phyloP scores from a whole-genome alignment of 2,888 invertebrate genomes.

The Eucriotettix oculatus region DNA sequence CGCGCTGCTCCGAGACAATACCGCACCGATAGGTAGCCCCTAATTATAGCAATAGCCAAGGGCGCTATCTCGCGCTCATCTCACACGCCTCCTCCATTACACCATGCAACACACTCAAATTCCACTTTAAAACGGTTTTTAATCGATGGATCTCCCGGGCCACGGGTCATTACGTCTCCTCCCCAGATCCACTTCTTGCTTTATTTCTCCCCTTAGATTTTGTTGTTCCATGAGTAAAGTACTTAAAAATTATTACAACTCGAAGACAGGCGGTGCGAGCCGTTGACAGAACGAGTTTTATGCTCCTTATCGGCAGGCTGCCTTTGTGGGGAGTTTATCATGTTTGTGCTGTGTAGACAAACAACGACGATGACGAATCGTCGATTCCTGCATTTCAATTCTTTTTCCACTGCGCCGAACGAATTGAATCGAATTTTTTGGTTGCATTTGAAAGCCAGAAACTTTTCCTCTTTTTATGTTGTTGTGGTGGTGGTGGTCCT shows the following conservation, averaged over 20 bases:
- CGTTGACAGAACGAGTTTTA: too few relatives aligned
- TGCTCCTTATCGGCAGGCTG: background rate
- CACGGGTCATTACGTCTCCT: background rate
- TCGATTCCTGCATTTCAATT: too few relatives aligned
- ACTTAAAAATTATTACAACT: background rate
- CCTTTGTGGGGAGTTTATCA: background rate
- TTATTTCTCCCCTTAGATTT: background rate
- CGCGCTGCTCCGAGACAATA: background rate
- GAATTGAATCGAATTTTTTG: too few relatives aligned
- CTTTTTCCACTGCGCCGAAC: too few relatives aligned
- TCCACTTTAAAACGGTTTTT: background rate
- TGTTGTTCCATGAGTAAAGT: background rate
- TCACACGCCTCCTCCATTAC: constrained; percentile 1
- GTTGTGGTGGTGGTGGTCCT: too few relatives aligned
- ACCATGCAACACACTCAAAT: constrained; percentile 1
- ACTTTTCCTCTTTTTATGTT: too few relatives aligned
- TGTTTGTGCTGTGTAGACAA: too few relatives aligned
- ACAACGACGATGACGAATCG: too few relatives aligned
- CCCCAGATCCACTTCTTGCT: background rate
- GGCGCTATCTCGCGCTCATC: background rate
- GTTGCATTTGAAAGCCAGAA: too few relatives aligned
- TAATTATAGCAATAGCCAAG: too few relatives aligned
- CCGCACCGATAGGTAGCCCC: background rate
- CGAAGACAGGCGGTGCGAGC: background rate
- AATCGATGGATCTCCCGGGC: background rate